Conservation (phyloP, 2,797 vertebrate genomes). For the Coluber constrictor region DNA sequence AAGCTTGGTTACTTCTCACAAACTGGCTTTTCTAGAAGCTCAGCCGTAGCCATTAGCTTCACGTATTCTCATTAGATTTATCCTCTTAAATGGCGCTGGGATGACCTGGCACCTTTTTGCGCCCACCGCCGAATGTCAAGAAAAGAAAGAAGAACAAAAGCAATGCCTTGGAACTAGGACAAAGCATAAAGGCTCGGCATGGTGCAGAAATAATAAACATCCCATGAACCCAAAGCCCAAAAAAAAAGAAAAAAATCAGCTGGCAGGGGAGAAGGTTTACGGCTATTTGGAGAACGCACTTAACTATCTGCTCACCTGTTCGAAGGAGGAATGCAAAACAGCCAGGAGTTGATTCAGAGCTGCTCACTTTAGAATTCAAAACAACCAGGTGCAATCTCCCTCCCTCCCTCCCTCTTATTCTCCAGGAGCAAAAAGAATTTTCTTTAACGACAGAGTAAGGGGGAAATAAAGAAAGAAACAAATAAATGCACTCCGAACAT, state of each 20-base stretch:
- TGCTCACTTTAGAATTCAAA: conserved; percentile 25
- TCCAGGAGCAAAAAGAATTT: background rate
- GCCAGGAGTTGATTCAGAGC: conserved; percentile 7
- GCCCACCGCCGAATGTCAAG: conserved; percentile 62
- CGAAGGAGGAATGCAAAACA: conserved; percentile 34
- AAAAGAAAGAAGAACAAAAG: conserved; percentile 62
- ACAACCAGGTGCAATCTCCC: background rate
- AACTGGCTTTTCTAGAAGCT: conserved; percentile 57
- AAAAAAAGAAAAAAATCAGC: conserved; percentile 36
- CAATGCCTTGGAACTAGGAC: conserved; percentile 66
- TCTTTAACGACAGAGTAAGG: background rate
- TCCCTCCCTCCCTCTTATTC: background rate
- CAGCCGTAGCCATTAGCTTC: conserved; percentile 60
- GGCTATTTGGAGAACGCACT: conserved; percentile 58
- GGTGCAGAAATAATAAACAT: conserved; percentile 75
- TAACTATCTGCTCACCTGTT: conserved; percentile 50
- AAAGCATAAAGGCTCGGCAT: conserved; percentile 58
- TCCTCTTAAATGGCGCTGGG: conserved; percentile 60
- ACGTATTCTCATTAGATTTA: conserved; percentile 71
- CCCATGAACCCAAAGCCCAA: conserved; percentile 66
- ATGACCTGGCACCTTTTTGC: conserved; percentile 59
- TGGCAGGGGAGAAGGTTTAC: conserved; percentile 64
- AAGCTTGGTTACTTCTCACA: conserved; percentile 44
- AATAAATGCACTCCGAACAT: background rate
- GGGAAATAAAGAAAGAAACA: no score